Conservation (phyloP, 1,140 invertebrate species). For the Brachionus manjavacas region DNA sequence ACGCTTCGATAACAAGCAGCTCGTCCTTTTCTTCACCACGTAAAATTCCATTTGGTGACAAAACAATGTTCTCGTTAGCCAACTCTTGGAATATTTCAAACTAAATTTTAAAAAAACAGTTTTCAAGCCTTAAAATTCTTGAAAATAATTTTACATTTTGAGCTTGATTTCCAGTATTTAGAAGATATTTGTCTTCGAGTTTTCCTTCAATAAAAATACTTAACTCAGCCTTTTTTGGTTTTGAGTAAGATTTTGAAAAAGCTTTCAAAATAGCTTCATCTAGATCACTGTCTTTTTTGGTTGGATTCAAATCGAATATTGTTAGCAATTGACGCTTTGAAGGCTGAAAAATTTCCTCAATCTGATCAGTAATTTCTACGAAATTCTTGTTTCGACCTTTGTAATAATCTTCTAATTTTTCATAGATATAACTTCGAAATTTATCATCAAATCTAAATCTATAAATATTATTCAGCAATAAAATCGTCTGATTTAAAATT, state of each 20-base stretch:
- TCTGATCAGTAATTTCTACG: neutral
- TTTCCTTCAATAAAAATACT: neutral
- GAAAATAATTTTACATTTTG: neutral
- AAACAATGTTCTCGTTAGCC: neutral
- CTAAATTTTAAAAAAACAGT: neutral
- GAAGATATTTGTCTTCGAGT: neutral
- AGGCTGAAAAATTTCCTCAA: neutral
- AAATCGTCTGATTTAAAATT: neutral
- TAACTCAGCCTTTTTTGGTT: neutral
- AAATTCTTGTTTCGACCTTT: neutral
- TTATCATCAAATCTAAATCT: neutral
- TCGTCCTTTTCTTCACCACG: neutral
- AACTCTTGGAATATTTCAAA: conserved; percentile 6
- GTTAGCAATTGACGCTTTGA: neutral
- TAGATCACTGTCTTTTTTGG: conserved; percentile 15
- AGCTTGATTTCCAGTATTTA: neutral
- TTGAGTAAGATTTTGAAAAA: neutral
- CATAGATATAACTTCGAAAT: neutral
- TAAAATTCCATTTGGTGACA: neutral
- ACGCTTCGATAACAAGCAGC: neutral
- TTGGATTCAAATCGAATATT: conserved; percentile 18
- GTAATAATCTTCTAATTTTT: neutral
- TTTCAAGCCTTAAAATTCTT: neutral
- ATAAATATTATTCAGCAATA: neutral
- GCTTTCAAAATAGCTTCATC: conserved; percentile 20